Percentiles rank a stretch among this genome's conserved stretches.
phyloP scores from a whole-genome alignment of 1,140 invertebrate genomes.

The Procambarus clarkii region DNA sequence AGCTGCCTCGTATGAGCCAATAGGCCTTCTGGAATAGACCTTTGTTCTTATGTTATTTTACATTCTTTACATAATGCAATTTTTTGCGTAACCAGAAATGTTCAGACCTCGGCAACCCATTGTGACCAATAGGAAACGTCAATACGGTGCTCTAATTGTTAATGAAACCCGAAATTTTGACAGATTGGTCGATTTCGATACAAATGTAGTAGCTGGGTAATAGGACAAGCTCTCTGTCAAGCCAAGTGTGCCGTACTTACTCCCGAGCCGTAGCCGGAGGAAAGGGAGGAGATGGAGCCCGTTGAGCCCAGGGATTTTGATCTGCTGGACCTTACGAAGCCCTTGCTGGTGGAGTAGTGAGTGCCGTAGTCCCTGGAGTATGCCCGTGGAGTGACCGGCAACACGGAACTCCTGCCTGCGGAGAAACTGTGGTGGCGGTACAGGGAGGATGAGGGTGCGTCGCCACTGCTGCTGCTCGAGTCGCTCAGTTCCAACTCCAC shows the following conservation, averaged over 20 bases:
- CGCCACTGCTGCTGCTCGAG: not conserved
- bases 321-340: slow-evolving; percentile 35
- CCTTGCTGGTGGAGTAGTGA: slow-evolving; percentile 42
- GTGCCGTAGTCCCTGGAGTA: slow-evolving; percentile 24
- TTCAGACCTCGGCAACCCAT: too few relatives aligned
- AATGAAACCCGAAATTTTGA: too few relatives aligned
- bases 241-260: slow-evolving; percentile 31
- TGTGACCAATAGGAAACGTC: too few relatives aligned
- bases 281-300: slow-evolving; percentile 29
- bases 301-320: slow-evolving; percentile 50
- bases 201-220: too few relatives aligned
- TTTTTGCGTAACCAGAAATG: too few relatives aligned
- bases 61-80: too few relatives aligned
- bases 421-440: slow-evolving; percentile 34
- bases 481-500: slow-evolving; percentile 1
- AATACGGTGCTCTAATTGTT: too few relatives aligned
- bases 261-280: slow-evolving; percentile 57
- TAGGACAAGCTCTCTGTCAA: too few relatives aligned
- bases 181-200: too few relatives aligned
- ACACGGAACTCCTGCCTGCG: slow-evolving; percentile 4
- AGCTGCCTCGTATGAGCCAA: too few relatives aligned
- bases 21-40: too few relatives aligned
- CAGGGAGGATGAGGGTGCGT: not conserved
- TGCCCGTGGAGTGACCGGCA: not conserved
- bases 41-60: too few relatives aligned